Evolutionary conservation across 2,113 vertebrate species (phyloP).

Genomic region (Castor canadensis): DNA sequence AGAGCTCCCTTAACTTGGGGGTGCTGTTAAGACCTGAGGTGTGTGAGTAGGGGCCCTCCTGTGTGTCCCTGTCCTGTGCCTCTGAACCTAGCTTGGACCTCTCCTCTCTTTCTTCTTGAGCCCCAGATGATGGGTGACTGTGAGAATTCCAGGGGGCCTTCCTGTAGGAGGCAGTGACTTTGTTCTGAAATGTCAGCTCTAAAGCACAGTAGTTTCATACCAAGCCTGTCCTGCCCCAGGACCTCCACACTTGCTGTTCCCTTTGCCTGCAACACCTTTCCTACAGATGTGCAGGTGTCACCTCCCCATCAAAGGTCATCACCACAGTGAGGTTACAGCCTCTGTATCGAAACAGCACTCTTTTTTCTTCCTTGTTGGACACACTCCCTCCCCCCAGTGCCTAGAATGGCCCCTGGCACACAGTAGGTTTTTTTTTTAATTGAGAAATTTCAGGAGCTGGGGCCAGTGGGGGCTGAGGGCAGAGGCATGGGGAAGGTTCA

Average conservation of each 20-base stretch:
- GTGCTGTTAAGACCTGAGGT: not conserved
- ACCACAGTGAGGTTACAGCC: no score
- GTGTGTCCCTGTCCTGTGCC: not conserved
- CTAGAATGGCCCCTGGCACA: no score
- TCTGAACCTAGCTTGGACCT: not conserved
- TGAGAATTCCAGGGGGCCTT: not conserved
- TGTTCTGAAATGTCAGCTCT: not conserved
- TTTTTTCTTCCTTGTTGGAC: no score
- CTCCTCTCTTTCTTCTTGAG: not conserved
- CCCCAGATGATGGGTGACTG: not conserved
- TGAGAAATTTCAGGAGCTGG: no score
- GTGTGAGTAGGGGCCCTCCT: not conserved
- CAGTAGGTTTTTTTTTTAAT: no score
- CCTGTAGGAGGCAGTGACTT: not conserved
- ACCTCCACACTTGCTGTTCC: not conserved
- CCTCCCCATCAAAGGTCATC: not conserved
- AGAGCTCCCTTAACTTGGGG: not conserved
- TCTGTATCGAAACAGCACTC: no score
- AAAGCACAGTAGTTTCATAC: not conserved
- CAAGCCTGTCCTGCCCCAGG: not conserved
- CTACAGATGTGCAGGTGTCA: not conserved
- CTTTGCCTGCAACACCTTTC: no score
- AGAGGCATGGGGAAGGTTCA: no score
- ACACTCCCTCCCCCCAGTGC: no score
- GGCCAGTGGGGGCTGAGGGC: no score